phyloP scores from a whole-genome alignment of 1,140 invertebrate genomes.

The Zaprionus lachaisei region DNA sequence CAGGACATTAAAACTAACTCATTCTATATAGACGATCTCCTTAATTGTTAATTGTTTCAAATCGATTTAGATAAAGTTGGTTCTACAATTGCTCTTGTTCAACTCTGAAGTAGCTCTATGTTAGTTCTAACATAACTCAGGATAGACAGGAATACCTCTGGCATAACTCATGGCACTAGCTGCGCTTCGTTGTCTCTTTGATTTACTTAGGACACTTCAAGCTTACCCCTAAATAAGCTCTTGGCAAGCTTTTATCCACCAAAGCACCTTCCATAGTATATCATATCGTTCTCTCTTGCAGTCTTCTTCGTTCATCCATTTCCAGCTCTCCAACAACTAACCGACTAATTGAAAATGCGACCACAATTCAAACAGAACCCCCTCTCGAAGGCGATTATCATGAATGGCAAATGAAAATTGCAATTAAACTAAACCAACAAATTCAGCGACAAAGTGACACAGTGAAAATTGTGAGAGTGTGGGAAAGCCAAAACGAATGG shows the following conservation, averaged over 20 bases:
- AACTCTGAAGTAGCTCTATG: too few relatives aligned
- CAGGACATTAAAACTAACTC: too few relatives aligned
- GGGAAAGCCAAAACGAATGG: slow-evolving; percentile 1
- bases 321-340: background rate
- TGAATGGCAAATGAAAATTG: slow-evolving; percentile 43
- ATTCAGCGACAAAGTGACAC: slow-evolving; percentile 24
- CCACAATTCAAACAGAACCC: slow-evolving; percentile 48
- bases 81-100: too few relatives aligned
- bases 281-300: background rate
- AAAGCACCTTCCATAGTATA: background rate
- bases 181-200: too few relatives aligned
- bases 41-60: too few relatives aligned
- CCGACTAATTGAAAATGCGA: slow-evolving; percentile 33
- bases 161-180: too few relatives aligned
- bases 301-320: background rate
- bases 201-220: background rate
- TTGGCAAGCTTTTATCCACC: background rate
- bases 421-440: slow-evolving; percentile 69
- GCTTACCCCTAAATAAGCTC: background rate
- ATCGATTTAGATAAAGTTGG: too few relatives aligned
- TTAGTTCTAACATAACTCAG: too few relatives aligned
- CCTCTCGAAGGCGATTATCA: slow-evolving; percentile 22
- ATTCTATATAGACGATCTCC: too few relatives aligned
- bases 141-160: too few relatives aligned
- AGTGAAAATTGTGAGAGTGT: slow-evolving; percentile 26